Percentiles rank a stretch among this genome's conserved stretches.
These are phyloP conservation scores for Rallus crepitans DNA, from an alignment of 2,797 vertebrate genomes.

Conservation along the genomic window DNA sequence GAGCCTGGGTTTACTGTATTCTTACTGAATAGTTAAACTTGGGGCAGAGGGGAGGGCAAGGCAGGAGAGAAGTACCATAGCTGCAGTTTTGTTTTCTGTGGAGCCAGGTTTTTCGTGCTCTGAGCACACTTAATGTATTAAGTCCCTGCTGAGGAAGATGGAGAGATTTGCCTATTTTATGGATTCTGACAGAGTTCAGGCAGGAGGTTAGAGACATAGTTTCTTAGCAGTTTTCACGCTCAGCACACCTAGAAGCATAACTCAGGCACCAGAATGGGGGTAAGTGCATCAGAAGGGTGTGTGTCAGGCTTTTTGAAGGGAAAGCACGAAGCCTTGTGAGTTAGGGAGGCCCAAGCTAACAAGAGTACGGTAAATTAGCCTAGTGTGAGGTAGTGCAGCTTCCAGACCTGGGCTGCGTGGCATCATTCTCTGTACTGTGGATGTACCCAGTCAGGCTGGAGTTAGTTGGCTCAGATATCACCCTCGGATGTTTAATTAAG, in stretches of 20 bases:
- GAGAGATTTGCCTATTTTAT: not conserved
- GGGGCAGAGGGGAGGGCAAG: not conserved
- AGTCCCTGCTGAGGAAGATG: not conserved
- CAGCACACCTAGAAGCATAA: not conserved
- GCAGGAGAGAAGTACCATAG: not conserved
- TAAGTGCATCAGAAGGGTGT: not conserved
- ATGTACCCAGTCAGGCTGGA: not conserved
- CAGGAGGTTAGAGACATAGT: not conserved
- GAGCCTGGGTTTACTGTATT: not conserved
- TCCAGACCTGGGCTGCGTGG: not conserved
- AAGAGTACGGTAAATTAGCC: not conserved
- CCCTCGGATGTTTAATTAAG: constrained; percentile 66
- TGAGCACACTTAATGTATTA: not conserved
- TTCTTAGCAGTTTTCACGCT: not conserved
- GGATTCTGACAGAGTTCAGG: not conserved
- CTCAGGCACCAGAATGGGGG: not conserved
- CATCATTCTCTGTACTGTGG: not conserved
- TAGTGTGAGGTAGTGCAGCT: not conserved
- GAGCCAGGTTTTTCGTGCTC: not conserved
- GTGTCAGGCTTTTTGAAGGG: not conserved
- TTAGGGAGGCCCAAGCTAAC: not conserved
- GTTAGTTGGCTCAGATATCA: constrained; percentile 58
- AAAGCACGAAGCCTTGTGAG: not conserved
- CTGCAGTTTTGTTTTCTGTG: not conserved
- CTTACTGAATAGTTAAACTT: not conserved